phyloP scores from a whole-genome alignment of 2,797 vertebrate genomes.

The Podarcis lilfordi region DNA sequence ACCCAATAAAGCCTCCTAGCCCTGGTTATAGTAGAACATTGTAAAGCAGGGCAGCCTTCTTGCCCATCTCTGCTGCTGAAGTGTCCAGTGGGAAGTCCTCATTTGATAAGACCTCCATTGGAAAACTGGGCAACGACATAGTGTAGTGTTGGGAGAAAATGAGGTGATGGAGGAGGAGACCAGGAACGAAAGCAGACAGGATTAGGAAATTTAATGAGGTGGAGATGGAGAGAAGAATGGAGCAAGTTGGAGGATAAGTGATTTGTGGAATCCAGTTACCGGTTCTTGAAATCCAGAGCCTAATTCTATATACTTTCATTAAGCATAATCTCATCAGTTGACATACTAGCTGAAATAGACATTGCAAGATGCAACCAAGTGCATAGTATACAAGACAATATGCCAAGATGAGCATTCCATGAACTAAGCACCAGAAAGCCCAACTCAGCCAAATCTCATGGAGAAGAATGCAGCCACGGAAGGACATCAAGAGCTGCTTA shows the following conservation, averaged over 20 bases:
- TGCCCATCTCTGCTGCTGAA: neutral
- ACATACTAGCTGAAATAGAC: neutral
- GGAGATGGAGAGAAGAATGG: no score
- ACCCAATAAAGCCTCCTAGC: no score
- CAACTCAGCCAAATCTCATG: neutral
- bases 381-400: neutral
- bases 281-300: neutral
- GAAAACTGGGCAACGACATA: neutral
- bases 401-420: constrained; percentile 11
- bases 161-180: neutral
- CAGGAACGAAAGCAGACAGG: neutral
- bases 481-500: constrained; percentile 30
- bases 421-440: constrained; percentile 15
- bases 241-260: neutral
- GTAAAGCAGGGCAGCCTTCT: neutral
- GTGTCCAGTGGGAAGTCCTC: neutral
- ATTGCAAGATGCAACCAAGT: neutral
- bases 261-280: neutral
- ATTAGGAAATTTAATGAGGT: neutral
- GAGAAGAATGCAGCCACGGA: constrained; percentile 46
- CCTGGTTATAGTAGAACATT: neutral
- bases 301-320: constrained; percentile 39
- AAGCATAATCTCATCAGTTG: neutral
- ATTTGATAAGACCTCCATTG: neutral
- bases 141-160: neutral